phyloP scores from a whole-genome alignment of 2,113 vertebrate species.

The Pungitius pungitius region DNA sequence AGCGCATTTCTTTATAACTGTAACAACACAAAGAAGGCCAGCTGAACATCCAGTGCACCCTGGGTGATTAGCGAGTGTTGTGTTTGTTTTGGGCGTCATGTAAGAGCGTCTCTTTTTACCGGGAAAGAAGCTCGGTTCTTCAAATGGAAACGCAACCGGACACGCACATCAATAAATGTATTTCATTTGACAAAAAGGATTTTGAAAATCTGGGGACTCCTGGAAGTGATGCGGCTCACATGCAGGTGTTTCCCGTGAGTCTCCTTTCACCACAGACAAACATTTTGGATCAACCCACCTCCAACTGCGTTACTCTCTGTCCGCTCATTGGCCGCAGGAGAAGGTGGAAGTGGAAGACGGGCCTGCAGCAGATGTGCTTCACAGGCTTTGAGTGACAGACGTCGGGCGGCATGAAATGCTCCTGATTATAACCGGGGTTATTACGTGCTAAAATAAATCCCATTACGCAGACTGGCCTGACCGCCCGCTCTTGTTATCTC shows the following conservation, averaged over 20 bases:
- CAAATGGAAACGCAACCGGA: background rate
- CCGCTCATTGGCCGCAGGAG: slow-evolving; percentile 12
- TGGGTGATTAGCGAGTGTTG: slow-evolving; percentile 26
- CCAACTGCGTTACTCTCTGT: slow-evolving; percentile 16
- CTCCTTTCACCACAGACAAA: slow-evolving; percentile 26
- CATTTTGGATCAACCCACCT: slow-evolving; percentile 1
- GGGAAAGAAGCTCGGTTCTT: background rate
- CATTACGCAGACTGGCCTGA: slow-evolving; percentile 60
- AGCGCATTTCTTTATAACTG: slow-evolving; percentile 33
- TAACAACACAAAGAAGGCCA: slow-evolving; percentile 27
- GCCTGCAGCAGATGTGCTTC: slow-evolving; percentile 42
- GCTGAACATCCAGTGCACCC: slow-evolving; percentile 26
- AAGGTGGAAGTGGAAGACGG: slow-evolving; percentile 24
- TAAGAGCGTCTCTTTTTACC: background rate
- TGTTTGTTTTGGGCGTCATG: slow-evolving; percentile 6
- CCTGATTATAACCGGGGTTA: slow-evolving; percentile 58
- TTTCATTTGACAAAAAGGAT: background rate
- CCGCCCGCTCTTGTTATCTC: slow-evolving; percentile 61
- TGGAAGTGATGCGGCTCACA: background rate
- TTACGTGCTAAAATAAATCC: slow-evolving; percentile 65
- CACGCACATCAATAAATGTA: background rate
- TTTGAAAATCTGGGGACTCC: background rate
- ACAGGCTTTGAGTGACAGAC: slow-evolving; percentile 55
- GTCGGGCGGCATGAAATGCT: slow-evolving; percentile 55
- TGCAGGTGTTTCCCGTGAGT: background rate